phyloP scores from a whole-genome alignment of 1,140 invertebrate species.

The Drosophila sechellia region DNA sequence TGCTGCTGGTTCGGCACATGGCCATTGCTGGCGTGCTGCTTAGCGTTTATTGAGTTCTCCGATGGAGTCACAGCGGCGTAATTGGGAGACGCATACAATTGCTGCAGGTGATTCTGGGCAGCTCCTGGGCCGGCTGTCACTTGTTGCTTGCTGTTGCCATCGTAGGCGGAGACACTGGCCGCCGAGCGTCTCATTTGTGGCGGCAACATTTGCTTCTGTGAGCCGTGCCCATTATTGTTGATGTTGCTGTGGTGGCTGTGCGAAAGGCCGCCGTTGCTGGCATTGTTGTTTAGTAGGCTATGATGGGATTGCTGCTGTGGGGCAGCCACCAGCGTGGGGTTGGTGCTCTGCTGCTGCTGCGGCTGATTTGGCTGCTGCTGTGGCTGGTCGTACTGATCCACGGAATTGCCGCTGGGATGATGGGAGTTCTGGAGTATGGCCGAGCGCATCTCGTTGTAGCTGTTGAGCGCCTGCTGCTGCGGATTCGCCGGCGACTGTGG shows the following conservation, averaged over 20 bases:
- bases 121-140: slow-evolving; percentile 2
- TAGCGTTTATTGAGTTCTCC: slow-evolving; percentile 59
- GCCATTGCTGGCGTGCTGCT: slow-evolving; percentile 59
- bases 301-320: slow-evolving; percentile 41
- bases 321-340: slow-evolving; percentile 36
- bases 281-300: slow-evolving; percentile 54
- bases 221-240: slow-evolving; percentile 56
- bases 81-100: slow-evolving; percentile 68
- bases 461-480: slow-evolving; percentile 63
- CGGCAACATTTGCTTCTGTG: slow-evolving; percentile 35
- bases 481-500: slow-evolving; percentile 52
- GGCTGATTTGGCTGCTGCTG: slow-evolving; percentile 40
- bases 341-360: slow-evolving; percentile 37
- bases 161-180: slow-evolving; percentile 37
- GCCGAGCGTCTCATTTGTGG: slow-evolving; percentile 52
- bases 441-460: slow-evolving; percentile 78
- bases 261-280: slow-evolving; percentile 49
- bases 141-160: slow-evolving; percentile 39
- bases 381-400: slow-evolving; percentile 52
- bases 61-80: slow-evolving; percentile 72
- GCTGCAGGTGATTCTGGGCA: slow-evolving; percentile 52
- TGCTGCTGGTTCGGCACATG: slow-evolving; percentile 50
- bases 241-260: slow-evolving; percentile 31
- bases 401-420: slow-evolving; percentile 78
- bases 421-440: slow-evolving; percentile 81